Evolutionary conservation across 2,797 vertebrate species (phyloP).

Genomic region (Taenioides sp.): DNA sequence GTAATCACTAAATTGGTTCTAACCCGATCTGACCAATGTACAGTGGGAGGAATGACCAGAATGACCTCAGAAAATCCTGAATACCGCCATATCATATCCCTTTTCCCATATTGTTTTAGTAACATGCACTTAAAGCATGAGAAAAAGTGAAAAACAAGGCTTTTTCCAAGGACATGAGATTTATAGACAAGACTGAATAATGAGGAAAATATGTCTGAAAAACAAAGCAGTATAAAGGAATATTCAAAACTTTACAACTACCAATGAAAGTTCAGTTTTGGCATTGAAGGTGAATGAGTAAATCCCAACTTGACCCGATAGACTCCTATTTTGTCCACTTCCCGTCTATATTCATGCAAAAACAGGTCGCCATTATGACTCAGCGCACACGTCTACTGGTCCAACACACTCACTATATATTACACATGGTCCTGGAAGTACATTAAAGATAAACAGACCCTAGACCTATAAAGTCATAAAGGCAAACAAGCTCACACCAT

Average conservation of each 20-base stretch:
- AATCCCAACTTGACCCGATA: constrained; percentile 31
- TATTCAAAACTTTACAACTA: background rate
- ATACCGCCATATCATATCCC: constrained; percentile 42
- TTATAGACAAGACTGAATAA: constrained; percentile 32
- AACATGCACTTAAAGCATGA: constrained; percentile 40
- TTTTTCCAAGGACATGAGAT: constrained; percentile 24
- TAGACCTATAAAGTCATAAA: constrained; percentile 22
- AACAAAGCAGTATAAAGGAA: background rate
- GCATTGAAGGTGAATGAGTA: constrained; percentile 18
- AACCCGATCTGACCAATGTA: constrained; percentile 56
- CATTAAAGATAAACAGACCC: constrained; percentile 35
- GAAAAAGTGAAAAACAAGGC: constrained; percentile 40
- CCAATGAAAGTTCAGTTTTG: background rate
- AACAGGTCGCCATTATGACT: constrained; percentile 53
- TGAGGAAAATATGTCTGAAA: constrained; percentile 3
- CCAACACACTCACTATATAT: constrained; percentile 3
- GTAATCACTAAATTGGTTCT: constrained; percentile 23
- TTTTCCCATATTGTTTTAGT: constrained; percentile 28
- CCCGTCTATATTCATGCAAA: constrained; percentile 54
- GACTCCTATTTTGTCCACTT: constrained; percentile 51
- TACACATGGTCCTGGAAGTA: constrained; percentile 7
- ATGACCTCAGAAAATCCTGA: constrained; percentile 51
- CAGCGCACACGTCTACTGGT: constrained; percentile 42
- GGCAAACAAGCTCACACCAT: constrained; percentile 33
- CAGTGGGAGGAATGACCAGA: constrained; percentile 65